Conservation (phyloP, 2,888 invertebrate species). For the Margaritifera margaritifera region DNA sequence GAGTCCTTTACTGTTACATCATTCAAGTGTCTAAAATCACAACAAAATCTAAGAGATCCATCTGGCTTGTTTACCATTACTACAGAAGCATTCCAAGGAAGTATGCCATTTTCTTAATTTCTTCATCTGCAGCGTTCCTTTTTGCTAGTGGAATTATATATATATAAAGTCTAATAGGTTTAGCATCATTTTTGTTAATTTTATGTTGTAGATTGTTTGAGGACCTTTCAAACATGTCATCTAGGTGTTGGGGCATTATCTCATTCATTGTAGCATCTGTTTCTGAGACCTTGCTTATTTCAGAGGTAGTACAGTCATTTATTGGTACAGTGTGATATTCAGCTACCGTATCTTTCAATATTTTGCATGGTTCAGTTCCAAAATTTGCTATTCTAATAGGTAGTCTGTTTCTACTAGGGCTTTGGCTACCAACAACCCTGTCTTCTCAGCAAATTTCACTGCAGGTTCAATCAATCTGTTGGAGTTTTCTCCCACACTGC, state of each 20-base stretch:
- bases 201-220: conserved; percentile 15
- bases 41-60: too few species aligned
- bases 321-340: too few species aligned
- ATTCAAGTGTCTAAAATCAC: background rate
- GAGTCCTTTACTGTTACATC: too few species aligned
- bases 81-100: too few species aligned
- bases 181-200: conserved; percentile 20
- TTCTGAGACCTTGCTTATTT: too few species aligned
- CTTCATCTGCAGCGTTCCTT: conserved; percentile 19
- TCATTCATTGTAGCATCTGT: background rate
- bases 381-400: too few species aligned
- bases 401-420: conserved; percentile 12
- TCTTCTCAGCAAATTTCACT: conserved; percentile 12
- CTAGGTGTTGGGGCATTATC: conserved; percentile 7
- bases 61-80: too few species aligned
- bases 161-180: conserved; percentile 25
- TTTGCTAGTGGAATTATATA: conserved; percentile 27
- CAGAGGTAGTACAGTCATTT: too few species aligned
- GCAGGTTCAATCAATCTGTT: too few species aligned
- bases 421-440: conserved; percentile 23
- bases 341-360: conserved; percentile 9
- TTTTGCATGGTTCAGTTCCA: conserved; percentile 2
- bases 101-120: conserved; percentile 27
- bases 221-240: conserved; percentile 14
- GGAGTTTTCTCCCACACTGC: conserved; percentile 7